Conservation (phyloP, 2,113 vertebrate genomes). For the Triplophysa rosa region DNA sequence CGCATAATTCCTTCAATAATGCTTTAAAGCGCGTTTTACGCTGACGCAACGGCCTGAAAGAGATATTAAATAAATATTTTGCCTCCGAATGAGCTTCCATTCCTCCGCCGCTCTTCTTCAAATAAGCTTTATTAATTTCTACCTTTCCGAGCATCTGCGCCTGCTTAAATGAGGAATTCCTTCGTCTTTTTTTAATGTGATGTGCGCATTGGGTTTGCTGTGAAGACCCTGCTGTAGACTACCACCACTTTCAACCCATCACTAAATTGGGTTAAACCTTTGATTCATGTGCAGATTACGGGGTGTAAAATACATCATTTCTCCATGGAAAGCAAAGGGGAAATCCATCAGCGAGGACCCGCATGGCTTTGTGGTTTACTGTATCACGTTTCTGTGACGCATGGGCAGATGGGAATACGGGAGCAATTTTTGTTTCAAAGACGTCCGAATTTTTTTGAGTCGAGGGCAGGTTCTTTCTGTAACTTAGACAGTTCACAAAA, state of each 20-base stretch:
- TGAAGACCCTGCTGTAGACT: conserved; percentile 47
- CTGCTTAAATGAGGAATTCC: conserved; percentile 50
- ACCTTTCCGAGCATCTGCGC: conserved; percentile 15
- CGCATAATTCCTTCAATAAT: conserved; percentile 36
- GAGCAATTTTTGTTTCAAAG: neutral
- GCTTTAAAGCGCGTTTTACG: conserved; percentile 46
- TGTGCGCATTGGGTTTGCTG: conserved; percentile 45
- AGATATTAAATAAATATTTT: conserved; percentile 63
- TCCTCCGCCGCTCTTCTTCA: conserved; percentile 26
- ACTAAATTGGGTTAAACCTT: conserved; percentile 67
- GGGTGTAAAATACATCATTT: conserved; percentile 67
- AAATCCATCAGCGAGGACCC: conserved; percentile 66
- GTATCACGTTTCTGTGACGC: conserved; percentile 48
- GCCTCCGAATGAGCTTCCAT: conserved; percentile 31
- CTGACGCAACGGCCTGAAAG: conserved; percentile 71
- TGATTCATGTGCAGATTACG: conserved; percentile 73
- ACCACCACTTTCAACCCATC: conserved; percentile 29
- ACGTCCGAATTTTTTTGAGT: neutral
- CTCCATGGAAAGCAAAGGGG: conserved; percentile 57
- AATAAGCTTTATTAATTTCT: conserved; percentile 46
- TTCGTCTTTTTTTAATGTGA: conserved; percentile 52
- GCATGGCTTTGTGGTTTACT: conserved; percentile 51
- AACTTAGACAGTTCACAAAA: too few relatives aligned
- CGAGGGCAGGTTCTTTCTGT: too few relatives aligned
- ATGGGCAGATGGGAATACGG: neutral